Percentiles rank a stretch among this genome's conserved stretches.
These are phyloP conservation scores for Larimichthys polyactis DNA, from an alignment of 2,113 vertebrate species.

Conservation along the genomic window DNA sequence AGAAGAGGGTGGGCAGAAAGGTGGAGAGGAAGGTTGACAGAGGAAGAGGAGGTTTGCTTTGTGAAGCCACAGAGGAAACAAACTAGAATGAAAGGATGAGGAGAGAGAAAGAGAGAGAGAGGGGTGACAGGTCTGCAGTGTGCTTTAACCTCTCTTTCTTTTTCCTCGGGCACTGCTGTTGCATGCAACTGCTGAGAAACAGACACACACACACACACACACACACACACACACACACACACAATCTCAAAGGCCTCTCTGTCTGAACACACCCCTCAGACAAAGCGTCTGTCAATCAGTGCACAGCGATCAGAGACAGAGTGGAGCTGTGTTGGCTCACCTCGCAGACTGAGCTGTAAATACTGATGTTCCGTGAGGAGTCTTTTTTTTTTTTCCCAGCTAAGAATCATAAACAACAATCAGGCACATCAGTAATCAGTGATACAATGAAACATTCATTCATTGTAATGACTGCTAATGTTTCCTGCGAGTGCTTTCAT, in stretches of 20 bases:
- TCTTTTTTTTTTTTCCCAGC: not conserved
- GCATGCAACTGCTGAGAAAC: not conserved
- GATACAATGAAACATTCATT: conserved; percentile 9
- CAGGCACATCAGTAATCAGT: not conserved
- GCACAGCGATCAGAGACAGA: conserved; percentile 14
- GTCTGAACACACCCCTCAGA: conserved; percentile 41
- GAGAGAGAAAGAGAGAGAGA: conserved; percentile 42
- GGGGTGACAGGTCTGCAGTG: conserved; percentile 35
- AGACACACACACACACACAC: conserved; percentile 13
- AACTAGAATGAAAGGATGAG: conserved; percentile 35
- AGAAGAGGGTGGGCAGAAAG: not conserved
- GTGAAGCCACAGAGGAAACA: conserved; percentile 16
- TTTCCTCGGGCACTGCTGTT: conserved; percentile 6
- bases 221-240: conserved; percentile 12
- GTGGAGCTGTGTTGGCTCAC: conserved; percentile 2
- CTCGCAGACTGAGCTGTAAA: conserved; percentile 20
- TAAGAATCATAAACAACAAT: conserved; percentile 28
- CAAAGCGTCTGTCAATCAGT: conserved; percentile 64
- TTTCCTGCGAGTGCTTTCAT: conserved; percentile 15
- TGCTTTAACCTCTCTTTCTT: conserved; percentile 50
- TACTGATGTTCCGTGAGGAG: not conserved
- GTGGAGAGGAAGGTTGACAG: not conserved
- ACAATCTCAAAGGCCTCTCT: conserved; percentile 23
- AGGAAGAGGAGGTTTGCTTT: conserved; percentile 24
- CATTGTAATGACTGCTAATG: conserved; percentile 14